These are phyloP conservation scores for Dynastes maya DNA, from an alignment of 2,888 invertebrate genomes.

Conservation along the genomic window DNA sequence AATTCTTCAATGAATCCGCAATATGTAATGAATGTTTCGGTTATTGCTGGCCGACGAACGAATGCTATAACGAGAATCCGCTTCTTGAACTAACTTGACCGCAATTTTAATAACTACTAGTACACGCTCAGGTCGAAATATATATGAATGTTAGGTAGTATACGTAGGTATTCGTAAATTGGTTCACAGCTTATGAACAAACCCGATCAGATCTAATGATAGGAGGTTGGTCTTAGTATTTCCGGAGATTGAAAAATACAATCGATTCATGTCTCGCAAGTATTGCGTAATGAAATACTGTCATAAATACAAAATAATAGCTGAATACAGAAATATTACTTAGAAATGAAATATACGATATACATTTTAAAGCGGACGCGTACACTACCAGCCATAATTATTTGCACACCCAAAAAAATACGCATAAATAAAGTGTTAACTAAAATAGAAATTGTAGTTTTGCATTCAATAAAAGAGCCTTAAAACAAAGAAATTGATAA, in stretches of 20 bases:
- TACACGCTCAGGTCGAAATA: neutral
- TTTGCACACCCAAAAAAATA: no score
- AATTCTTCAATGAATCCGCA: slow-evolving; percentile 28
- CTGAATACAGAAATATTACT: no score
- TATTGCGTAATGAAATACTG: no score
- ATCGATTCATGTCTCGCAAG: no score
- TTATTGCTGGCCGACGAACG: neutral
- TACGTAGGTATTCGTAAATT: slow-evolving; percentile 6
- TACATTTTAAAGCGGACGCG: no score
- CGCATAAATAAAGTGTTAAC: no score
- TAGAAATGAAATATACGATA: no score
- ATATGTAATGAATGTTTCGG: slow-evolving; percentile 20
- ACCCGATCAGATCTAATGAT: slow-evolving; percentile 7
- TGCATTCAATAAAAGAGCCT: no score
- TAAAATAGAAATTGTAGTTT: no score
- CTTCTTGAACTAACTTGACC: slow-evolving; percentile 15
- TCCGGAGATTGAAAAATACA: slow-evolving; percentile 6
- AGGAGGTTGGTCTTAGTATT: neutral
- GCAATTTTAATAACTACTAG: slow-evolving; percentile 1
- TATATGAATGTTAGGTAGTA: neutral
- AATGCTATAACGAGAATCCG: neutral
- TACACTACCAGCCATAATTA: no score
- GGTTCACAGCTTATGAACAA: neutral
- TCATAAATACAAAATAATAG: no score
- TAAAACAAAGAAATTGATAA: no score